phyloP scores from a whole-genome alignment of 2,888 invertebrate genomes.

The Epinotia bilunana region DNA sequence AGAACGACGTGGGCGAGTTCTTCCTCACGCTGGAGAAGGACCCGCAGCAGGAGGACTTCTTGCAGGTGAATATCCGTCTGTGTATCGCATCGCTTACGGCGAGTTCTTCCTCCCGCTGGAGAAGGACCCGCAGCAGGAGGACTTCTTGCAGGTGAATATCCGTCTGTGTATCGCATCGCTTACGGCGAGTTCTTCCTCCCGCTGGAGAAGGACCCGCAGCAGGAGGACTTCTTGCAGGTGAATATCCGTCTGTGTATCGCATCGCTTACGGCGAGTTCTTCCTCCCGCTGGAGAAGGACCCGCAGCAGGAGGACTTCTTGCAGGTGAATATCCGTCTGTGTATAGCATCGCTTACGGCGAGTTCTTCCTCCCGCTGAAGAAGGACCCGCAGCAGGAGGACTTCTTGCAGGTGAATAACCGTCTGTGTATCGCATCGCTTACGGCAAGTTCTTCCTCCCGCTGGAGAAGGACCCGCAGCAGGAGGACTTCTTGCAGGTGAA shows the following conservation, averaged over 20 bases:
- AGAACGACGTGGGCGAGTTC: conserved; percentile 98
- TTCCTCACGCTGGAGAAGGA: conserved; percentile 98
- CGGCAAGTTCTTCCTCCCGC: conserved; percentile 97
- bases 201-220: conserved; percentile 98
- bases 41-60: conserved; percentile 99
- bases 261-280: conserved; percentile 87
- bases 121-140: conserved; percentile 99
- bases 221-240: conserved; percentile 98
- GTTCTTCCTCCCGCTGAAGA: conserved; percentile 97
- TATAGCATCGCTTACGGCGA: conserved; percentile 61
- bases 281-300: conserved; percentile 98
- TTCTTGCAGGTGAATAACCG: conserved; percentile 96
- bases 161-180: no score
- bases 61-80: conserved; percentile 86
- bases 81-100: no score
- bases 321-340: conserved; percentile 81
- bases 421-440: no score
- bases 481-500: conserved; percentile 99
- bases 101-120: conserved; percentile 97
- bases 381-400: conserved; percentile 99
- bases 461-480: conserved; percentile 99
- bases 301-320: conserved; percentile 99
- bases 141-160: conserved; percentile 92
- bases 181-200: conserved; percentile 92
- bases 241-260: not conserved